Conservation (phyloP, 2,113 vertebrate species). For the Pyrgilauda ruficollis region DNA sequence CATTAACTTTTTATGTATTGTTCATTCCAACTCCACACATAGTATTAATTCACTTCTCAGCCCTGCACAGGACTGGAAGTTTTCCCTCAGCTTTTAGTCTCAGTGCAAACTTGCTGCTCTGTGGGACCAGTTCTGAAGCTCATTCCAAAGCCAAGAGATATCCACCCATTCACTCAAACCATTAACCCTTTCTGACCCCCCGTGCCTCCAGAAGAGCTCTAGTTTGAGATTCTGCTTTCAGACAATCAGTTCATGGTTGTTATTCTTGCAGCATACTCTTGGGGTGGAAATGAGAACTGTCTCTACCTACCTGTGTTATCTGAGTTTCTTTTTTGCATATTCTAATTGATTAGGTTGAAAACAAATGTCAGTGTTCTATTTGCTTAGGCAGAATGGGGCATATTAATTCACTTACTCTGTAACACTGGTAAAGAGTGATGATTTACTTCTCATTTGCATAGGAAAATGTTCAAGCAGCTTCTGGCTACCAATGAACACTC, state of each 20-base stretch:
- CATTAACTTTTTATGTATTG: background rate
- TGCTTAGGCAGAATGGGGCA: background rate
- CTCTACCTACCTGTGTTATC: background rate
- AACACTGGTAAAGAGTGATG: background rate
- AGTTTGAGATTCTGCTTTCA: background rate
- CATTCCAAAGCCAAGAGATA: background rate
- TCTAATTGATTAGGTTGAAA: conserved; percentile 46
- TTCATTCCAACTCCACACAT: background rate
- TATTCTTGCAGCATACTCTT: background rate
- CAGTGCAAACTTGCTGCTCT: background rate
- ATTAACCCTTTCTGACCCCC: background rate
- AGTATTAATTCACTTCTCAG: background rate
- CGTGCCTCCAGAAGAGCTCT: background rate
- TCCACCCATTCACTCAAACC: background rate
- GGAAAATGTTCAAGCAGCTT: background rate
- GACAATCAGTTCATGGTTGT: background rate
- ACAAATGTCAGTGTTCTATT: conserved; percentile 4
- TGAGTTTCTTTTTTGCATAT: conserved; percentile 26
- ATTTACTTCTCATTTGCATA: conserved; percentile 1
- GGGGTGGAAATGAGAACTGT: conserved; percentile 14
- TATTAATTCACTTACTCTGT: conserved; percentile 15
- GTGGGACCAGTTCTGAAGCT: background rate
- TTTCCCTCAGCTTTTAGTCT: background rate
- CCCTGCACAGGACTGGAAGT: background rate
- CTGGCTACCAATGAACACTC: background rate